A percentile compares a stretch with the other conserved stretches of the same genome.
Evolutionary conservation across 2,888 invertebrate genomes (phyloP).

Genomic region (Agrotis puta): DNA sequence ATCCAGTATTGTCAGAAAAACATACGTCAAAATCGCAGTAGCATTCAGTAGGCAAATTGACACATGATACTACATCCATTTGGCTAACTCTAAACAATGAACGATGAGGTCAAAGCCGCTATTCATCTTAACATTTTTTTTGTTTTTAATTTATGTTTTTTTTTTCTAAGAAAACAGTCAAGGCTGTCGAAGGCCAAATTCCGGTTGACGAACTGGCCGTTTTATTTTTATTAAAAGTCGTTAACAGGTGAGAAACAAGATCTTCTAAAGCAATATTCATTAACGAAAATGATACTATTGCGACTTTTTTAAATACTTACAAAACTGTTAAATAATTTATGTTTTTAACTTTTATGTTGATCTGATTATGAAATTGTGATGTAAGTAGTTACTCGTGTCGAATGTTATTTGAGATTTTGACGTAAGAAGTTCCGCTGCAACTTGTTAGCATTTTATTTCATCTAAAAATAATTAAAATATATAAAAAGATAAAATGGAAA

Average conservation of each 20-base stretch:
- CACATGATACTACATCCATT: conserved; percentile 28
- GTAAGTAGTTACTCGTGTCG: conserved; percentile 1
- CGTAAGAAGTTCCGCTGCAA: not conserved
- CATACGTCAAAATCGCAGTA: conserved; percentile 21
- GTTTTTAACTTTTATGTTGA: conserved; percentile 27
- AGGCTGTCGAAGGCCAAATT: conserved; percentile 62
- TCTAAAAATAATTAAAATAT: no score
- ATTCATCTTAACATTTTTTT: conserved; percentile 42
- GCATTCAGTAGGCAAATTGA: conserved; percentile 31
- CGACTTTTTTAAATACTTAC: conserved; percentile 42
- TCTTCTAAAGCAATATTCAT: conserved; percentile 48
- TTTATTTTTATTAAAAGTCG: conserved; percentile 45
- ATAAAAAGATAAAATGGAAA: no score
- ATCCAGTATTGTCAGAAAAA: not conserved
- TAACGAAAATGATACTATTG: conserved; percentile 51
- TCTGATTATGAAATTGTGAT: conserved; percentile 37
- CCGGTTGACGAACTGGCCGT: conserved; percentile 59
- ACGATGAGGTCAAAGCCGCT: conserved; percentile 39
- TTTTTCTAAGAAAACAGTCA: conserved; percentile 50
- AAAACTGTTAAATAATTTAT: conserved; percentile 52
- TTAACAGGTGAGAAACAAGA: conserved; percentile 60
- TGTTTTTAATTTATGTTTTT: conserved; percentile 29
- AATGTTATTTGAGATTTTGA: conserved; percentile 1
- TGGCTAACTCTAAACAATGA: conserved; percentile 9
- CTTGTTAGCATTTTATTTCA: no score